Evolutionary conservation across 30 jellyfish, hydroid and myxozoan species (phyloP), one percentile per base, ranked within the genome.

Genomic region (Pelagia noctiluca): DNA sequence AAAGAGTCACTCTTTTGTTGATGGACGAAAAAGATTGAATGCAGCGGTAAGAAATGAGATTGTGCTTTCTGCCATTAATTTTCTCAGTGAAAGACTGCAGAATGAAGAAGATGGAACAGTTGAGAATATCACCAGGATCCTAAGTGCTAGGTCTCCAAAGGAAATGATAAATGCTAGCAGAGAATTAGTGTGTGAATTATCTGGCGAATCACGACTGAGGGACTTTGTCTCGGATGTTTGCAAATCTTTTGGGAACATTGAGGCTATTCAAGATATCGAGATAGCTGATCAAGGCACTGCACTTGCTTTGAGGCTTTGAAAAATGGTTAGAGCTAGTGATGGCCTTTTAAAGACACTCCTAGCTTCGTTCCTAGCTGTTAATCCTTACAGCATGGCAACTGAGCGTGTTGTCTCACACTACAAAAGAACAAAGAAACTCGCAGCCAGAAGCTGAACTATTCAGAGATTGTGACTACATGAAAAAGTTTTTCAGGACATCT

Each of bases 331-430:
- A 3, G 77, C 23, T 7, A 63, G 77, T 28, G 29, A 63, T 63
- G 77, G 77, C 2, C 54, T 4, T 63, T 63, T 63, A 7, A 34
- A 28, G 23, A 63, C 54, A 13, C 77, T 63, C 77, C 77, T 63
- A 5, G 77, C 60, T 7, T 63, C 77, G 23, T 63, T 63, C 54
- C 77, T 63, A 7, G 77, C 54, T 3, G 77, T 63, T 13, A 63
- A 22, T 2, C 77, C 77, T 5, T 50, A 63, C 23, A 63, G 77
- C 77, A 63, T 63, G 77, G 77, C 60, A 3, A 63, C 54, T 13
- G 77, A 63, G 54, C 77, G 52, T 63, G 77, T 63, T 13, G 77
- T 63, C 5, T 63, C 77, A 5, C 77, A 63, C 77, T 63, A 25
- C 77, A 63, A 63, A 3, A 30, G 77, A 13, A 50, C 28, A 3